A percentile compares a stretch with the other conserved stretches of the same genome.
phyloP scores from a whole-genome alignment of 1,140 invertebrate species.

The Campoletis sonorensis region DNA sequence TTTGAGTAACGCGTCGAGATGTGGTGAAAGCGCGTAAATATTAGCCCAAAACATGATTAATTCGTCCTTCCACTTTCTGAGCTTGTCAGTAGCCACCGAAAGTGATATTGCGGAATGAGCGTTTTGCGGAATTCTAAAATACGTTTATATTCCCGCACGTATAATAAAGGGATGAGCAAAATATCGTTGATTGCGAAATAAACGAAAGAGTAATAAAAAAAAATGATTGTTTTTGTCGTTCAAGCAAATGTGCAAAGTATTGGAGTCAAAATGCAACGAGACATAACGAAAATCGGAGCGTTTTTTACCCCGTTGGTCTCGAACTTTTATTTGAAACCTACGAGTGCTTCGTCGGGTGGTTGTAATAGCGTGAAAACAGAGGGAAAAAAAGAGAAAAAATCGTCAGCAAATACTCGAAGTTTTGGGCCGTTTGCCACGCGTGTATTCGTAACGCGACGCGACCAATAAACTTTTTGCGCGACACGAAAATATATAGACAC shows the following conservation, averaged over 20 bases:
- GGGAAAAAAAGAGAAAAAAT: not conserved
- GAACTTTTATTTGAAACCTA: not conserved
- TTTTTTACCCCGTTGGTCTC: not conserved
- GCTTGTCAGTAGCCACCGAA: conserved; percentile 34
- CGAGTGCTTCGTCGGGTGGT: not conserved
- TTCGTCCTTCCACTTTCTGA: conserved; percentile 33
- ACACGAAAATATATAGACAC: not conserved
- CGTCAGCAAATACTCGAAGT: not conserved
- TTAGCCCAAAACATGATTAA: conserved; percentile 89
- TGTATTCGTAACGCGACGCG: not conserved
- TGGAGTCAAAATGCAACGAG: not conserved
- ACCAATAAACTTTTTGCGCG: not conserved
- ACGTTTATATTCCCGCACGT: not conserved
- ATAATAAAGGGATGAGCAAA: not conserved
- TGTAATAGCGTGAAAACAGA: conserved; percentile 4
- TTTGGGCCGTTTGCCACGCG: conserved; percentile 1
- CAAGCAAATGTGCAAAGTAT: not conserved
- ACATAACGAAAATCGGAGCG: not conserved
- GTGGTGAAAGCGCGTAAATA: conserved; percentile 83
- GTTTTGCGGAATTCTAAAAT: conserved; percentile 42
- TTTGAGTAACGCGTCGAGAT: conserved; percentile 85
- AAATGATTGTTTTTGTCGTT: not conserved
- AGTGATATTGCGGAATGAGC: conserved; percentile 31
- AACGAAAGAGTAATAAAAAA: not conserved
- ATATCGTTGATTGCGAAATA: not conserved